A percentile compares a stretch with the other conserved stretches of the same genome.
Evolutionary conservation across 2,888 invertebrate species (phyloP).

Genomic region (Drosophila putrida): DNA sequence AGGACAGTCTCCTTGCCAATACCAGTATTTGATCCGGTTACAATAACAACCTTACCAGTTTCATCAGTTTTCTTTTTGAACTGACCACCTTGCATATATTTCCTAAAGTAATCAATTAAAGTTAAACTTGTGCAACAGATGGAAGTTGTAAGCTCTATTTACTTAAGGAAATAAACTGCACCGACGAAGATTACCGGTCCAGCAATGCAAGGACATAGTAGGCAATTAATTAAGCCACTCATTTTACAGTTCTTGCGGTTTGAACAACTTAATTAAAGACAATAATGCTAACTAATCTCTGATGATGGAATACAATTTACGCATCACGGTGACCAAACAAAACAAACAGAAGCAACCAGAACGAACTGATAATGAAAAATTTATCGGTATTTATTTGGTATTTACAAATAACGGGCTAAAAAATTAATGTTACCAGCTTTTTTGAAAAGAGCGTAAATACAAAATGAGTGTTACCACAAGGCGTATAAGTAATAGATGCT

Average conservation of each 20-base stretch:
- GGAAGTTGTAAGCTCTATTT: not conserved
- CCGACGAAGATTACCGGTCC: slow-evolving; percentile 19
- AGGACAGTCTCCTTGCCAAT: slow-evolving; percentile 91
- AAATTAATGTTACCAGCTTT: slow-evolving; percentile 5
- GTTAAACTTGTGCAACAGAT: not conserved
- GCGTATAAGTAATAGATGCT: not conserved
- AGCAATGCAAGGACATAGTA: slow-evolving; percentile 8
- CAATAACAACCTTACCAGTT: slow-evolving; percentile 89
- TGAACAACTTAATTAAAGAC: not conserved
- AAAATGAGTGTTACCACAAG: not conserved
- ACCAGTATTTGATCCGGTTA: slow-evolving; percentile 94
- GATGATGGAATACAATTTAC: not conserved
- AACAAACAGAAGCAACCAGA: slow-evolving; percentile 16
- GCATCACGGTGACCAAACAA: slow-evolving; percentile 24
- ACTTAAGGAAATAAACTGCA: slow-evolving; percentile 40
- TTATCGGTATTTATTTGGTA: slow-evolving; percentile 31
- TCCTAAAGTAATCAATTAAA: slow-evolving; percentile 38
- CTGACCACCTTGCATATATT: slow-evolving; percentile 87
- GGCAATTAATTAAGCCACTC: slow-evolving; percentile 15
- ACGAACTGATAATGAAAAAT: not conserved
- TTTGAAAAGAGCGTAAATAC: not conserved
- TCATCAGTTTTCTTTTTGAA: slow-evolving; percentile 87
- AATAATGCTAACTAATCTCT: not conserved
- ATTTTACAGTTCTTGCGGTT: not conserved
- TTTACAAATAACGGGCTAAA: slow-evolving; percentile 27